phyloP scores from a whole-genome alignment of 2,113 vertebrate genomes.

The Lucifuga dentata region DNA sequence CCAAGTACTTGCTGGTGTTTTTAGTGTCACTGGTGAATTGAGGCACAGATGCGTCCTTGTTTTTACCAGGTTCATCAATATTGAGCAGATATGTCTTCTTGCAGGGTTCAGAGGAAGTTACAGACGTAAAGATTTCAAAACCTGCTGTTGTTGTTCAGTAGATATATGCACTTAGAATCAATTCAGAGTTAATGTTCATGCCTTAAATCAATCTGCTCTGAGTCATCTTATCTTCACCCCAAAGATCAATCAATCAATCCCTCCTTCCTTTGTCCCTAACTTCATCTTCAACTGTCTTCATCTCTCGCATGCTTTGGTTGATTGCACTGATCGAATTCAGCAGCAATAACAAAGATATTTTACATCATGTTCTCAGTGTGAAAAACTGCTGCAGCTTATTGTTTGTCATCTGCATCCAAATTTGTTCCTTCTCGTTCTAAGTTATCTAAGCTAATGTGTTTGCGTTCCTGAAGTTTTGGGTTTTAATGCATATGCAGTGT shows the following conservation, averaged over 20 bases:
- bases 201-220: constrained; percentile 53
- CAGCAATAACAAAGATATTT: constrained; percentile 35
- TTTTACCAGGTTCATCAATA: background rate
- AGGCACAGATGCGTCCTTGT: constrained; percentile 7
- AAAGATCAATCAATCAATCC: constrained; percentile 13
- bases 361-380: constrained; percentile 22
- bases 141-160: constrained; percentile 23
- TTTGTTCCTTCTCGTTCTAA: constrained; percentile 21
- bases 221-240: constrained; percentile 12
- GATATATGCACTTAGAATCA: constrained; percentile 47
- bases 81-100: background rate
- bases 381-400: background rate
- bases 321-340: constrained; percentile 14
- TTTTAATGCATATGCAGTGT: constrained; percentile 28
- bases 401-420: background rate
- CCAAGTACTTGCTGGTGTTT: no score
- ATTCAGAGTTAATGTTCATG: constrained; percentile 53
- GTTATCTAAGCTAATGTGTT: constrained; percentile 62
- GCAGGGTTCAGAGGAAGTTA: background rate
- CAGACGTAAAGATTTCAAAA: background rate
- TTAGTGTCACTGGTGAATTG: background rate
- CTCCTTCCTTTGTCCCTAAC: background rate
- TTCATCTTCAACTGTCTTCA: background rate
- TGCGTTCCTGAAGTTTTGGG: constrained; percentile 31
- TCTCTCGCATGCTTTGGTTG: no score